These are phyloP conservation scores for Mesochorus sp. DNA, from an alignment of 2,888 invertebrate genomes.

Conservation along the genomic window DNA sequence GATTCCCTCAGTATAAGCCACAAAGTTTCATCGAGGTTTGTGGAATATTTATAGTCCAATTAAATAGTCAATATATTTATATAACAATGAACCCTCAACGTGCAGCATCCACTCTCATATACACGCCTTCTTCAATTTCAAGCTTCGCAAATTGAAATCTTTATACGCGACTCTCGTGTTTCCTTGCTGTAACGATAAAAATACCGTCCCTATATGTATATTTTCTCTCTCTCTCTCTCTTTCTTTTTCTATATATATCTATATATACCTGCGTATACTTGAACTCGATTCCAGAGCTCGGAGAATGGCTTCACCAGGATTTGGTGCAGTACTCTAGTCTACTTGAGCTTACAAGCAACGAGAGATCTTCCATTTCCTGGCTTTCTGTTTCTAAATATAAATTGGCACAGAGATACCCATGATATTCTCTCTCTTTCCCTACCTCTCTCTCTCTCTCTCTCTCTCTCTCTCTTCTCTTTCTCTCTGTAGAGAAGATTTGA, in stretches of 20 bases:
- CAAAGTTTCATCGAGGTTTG: no score
- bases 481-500: slow-evolving; percentile 17
- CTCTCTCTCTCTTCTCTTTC: background rate
- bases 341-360: slow-evolving; percentile 3
- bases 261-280: no score
- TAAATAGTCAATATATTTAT: no score
- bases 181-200: slow-evolving; percentile 15
- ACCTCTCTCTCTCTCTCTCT: no score
- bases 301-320: slow-evolving; percentile 16
- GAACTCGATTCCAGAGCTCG: slow-evolving; percentile 1
- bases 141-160: background rate
- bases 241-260: no score
- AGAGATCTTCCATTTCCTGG: slow-evolving; percentile 12
- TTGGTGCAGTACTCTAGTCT: slow-evolving; percentile 19
- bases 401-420: slow-evolving; percentile 26
- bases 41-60: no score
- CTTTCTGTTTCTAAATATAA: slow-evolving; percentile 32
- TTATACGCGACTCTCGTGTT: background rate
- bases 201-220: no score
- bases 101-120: background rate
- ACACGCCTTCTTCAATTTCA: background rate
- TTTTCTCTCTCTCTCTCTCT: no score
- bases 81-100: no score
- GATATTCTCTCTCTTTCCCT: no score
- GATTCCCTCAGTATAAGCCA: no score